Evolutionary conservation across 1,140 invertebrate species (phyloP), one percentile per base, ranked within the genome.

Genomic region (Drosophila seguyi): DNA sequence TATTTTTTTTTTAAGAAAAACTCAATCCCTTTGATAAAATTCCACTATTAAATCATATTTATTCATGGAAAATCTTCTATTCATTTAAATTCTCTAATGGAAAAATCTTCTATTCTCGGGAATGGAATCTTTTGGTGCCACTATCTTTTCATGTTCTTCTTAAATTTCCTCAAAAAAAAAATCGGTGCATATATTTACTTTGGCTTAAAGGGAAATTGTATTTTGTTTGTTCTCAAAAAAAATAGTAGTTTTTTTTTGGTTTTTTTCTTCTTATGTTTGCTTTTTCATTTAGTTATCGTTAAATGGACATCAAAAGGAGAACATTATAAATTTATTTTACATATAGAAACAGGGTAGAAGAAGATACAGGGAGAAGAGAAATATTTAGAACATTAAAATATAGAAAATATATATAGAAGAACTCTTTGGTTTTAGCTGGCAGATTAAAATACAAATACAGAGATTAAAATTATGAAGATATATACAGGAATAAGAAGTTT

Each of bases 231-330:
- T 6, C 18, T 6, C 34, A 34, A 25, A 36, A 47, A 69, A 14
- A 39, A n/a, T 27, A 6, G n/a, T 16, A n/a, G n/a, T 47, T 42
- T 42, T 42, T 42, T 18, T 4, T 1, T 18, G 7, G 16, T 39
- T 39, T 42, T 20, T 10, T 11, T 20, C n/a, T 13, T 8, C 0
- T 16, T 0, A 0, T 72, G 41, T 72, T 71, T 72, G 44, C 29
- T 22, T 36, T 72, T 71, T 16, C 44, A 72, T 58, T 72, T 72
- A 72, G 68, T 58, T 50, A 36, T 58, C 36, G 66, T 58, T 58
- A 41, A 58, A 66, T 13, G 27, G 16, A 27, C 18, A n/a, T 39
- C 44, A 22, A 67, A 67, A 69, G 20, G 50, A 45, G 42, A 69
- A 41, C 25, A 66, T 42, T 34, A 13, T 29, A 20, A 1, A 31